Base-by-base conservation (phyloP, 2,888 invertebrate genomes). In the Alloscopus bannaensis region DNA sequence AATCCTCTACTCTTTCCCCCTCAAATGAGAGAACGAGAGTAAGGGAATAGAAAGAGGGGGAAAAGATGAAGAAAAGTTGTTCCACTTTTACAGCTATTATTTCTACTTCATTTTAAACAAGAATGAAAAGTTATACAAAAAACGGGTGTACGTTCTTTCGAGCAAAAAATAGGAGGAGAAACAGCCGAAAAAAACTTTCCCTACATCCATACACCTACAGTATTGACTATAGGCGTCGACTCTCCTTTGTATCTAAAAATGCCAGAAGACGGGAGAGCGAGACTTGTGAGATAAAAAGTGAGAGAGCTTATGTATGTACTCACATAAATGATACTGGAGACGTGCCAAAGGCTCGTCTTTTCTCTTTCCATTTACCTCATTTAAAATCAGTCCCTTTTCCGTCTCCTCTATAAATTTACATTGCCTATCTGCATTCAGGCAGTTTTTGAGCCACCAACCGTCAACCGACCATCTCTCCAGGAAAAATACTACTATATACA, bases 311-410 rank as follows among this genome's bases (percentile, higher is more conserved):
- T 0, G 28, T 52, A 50, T 60, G 70, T 65, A 29, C 24, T 16
- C 68, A 69, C 80, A 80, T 80, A 80, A 81, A 77, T 77, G 77
- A 73, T 29, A 69, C 77, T 81, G 81, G 81, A 81, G 52, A 75
- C 50, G 64, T 81, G 81, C 81, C 81, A 81, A 81, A 28, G 59
- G 29, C 36, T 71, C 55, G 55, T 70, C 64, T 77, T 69, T 59
- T 62, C 40, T 29, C 62, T 65, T 73, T 45, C 73, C 55, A 42
- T 73, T 73, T 65, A 65, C 52, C 65, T 45, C 65, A 65, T 73
- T 73, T 65, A 73, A 73, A 73, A 73, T 65, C 65, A 52, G 40
- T 50, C 50, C 64, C 62, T 57, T n/a, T 64, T 73, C 42, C 64
- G 31, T 65, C 47, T 65, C 65, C 28, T 8, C 36, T n/a, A 65